Conservation (phyloP, 2,113 vertebrate genomes). For the Neolamprologus brichardi region DNA sequence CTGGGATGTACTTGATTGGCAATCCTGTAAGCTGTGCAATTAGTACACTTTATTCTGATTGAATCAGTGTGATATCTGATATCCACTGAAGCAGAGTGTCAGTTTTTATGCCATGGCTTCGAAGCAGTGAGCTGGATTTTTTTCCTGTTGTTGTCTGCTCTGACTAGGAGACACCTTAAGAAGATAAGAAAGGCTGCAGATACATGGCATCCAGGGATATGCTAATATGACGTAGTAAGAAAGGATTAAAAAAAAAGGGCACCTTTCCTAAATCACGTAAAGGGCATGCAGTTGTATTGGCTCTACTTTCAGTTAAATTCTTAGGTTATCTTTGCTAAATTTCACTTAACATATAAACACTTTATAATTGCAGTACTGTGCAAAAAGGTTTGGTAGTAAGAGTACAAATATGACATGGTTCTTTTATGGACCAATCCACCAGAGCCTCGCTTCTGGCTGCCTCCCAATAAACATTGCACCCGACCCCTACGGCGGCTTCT, state of each 20-base stretch:
- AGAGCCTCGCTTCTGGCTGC: not conserved
- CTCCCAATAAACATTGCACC: not conserved
- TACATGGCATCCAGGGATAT: not conserved
- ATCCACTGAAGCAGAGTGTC: not conserved
- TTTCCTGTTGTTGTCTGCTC: not conserved
- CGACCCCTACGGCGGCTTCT: accelerated
- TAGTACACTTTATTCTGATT: not conserved
- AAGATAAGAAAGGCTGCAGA: not conserved
- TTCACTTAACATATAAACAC: not conserved
- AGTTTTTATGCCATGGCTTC: not conserved
- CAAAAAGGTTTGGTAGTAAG: not conserved
- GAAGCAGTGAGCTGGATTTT: not conserved
- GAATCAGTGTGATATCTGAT: not conserved
- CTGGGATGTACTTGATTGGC: not conserved
- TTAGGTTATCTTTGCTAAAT: not conserved
- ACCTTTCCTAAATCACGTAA: not conserved
- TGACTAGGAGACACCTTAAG: not conserved
- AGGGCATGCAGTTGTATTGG: not conserved
- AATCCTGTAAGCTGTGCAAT: not conserved
- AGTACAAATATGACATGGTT: not conserved
- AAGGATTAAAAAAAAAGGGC: not conserved
- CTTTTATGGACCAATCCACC: not conserved
- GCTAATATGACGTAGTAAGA: not conserved
- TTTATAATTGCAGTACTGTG: not conserved
- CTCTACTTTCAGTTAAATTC: not conserved